Conservation (phyloP, 2,113 vertebrate genomes). For the Oryzias celebensis region DNA sequence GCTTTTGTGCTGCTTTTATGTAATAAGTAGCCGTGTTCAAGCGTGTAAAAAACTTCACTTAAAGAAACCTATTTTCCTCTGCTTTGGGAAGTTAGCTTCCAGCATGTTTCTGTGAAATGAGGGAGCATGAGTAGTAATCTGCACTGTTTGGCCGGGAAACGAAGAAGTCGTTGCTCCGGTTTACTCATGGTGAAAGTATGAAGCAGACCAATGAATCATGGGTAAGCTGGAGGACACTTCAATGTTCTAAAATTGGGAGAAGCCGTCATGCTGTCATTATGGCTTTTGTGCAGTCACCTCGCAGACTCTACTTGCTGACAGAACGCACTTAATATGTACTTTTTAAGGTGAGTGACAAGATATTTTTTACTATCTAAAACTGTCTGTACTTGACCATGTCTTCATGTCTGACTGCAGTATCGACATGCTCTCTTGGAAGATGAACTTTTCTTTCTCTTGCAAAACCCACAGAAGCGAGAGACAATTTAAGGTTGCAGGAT, state of each 20-base stretch:
- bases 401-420: neutral
- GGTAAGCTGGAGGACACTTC: neutral
- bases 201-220: constrained; percentile 13
- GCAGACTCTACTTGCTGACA: neutral
- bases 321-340: neutral
- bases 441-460: neutral
- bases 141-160: neutral
- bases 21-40: constrained; percentile 4
- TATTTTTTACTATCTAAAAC: neutral
- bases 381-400: neutral
- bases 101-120: neutral
- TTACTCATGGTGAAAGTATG: constrained; percentile 5
- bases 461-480: neutral
- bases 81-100: neutral
- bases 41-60: neutral
- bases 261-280: neutral
- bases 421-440: neutral
- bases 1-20: constrained; percentile 16
- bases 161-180: neutral
- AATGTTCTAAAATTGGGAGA: constrained; percentile 1
- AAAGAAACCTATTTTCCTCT: neutral
- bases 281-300: neutral
- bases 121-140: neutral
- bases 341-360: constrained; percentile 15
- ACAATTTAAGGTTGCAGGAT: neutral